phyloP scores from a whole-genome alignment of 2,888 invertebrate genomes.

The Dolomedes plantarius region DNA sequence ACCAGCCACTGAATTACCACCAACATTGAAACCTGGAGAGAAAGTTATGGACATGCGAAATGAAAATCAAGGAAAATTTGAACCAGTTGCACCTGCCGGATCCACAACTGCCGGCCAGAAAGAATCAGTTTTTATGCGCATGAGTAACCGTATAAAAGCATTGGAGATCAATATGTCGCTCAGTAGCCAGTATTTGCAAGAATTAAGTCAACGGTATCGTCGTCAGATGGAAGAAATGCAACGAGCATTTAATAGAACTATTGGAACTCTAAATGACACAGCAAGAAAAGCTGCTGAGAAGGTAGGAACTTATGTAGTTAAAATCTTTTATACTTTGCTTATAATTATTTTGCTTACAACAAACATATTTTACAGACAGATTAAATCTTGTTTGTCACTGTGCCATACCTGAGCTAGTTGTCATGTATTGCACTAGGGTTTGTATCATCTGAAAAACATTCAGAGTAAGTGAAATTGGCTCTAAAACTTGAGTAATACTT shows the following conservation, averaged over 20 bases:
- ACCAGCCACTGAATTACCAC: conserved; percentile 31
- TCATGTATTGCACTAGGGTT: too few species aligned
- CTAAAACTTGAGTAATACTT: too few species aligned
- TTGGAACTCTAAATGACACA: conserved; percentile 80
- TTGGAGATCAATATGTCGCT: conserved; percentile 97
- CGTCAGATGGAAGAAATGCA: conserved; percentile 98
- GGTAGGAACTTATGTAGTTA: too few species aligned
- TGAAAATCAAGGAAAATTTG: conserved; percentile 48
- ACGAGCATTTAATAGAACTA: conserved; percentile 78
- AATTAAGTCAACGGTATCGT: conserved; percentile 94
- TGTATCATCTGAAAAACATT: too few species aligned
- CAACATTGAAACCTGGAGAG: not conserved
- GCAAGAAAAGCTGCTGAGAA: conserved; percentile 81
- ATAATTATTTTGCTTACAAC: too few species aligned
- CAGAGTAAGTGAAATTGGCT: too few species aligned
- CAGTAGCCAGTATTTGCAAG: conserved; percentile 96
- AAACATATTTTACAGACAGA: too few species aligned
- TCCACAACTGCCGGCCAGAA: conserved; percentile 81
- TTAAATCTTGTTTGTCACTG: too few species aligned
- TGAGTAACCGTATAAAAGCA: conserved; percentile 96
- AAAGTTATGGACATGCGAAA: conserved; percentile 33
- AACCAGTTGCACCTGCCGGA: conserved; percentile 38
- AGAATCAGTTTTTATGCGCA: conserved; percentile 95
- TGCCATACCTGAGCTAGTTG: too few species aligned
- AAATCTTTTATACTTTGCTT: too few species aligned